Base-by-base conservation (phyloP, 2,113 vertebrate species). In the Labrus mixtus region DNA sequence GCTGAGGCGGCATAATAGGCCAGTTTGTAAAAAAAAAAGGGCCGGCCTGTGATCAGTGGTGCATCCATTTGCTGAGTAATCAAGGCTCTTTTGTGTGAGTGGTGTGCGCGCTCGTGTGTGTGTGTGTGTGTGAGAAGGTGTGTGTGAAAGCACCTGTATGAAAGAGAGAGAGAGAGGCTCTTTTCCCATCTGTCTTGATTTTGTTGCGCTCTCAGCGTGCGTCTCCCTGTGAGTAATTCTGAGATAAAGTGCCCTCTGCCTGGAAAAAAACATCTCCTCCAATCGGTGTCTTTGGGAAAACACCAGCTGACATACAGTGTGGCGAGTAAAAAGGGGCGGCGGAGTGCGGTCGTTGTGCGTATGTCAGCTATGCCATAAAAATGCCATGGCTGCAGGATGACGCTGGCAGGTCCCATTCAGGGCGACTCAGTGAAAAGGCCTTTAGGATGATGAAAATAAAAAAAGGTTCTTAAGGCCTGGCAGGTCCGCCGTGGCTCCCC, bases 341-440 rank as follows among this genome's bases (percentile, higher is more conserved):
- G 10, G 62, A 76, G 75, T 68, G n/a, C 68, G 37, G 70, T 58
- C 58, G 89, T 87, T 85, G 84, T 91, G 79, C 66, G 71, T 90
- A 84, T 90, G 88, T 86, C 90, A 86, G 83, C 85, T 86, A 79
- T 85, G 92, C 92, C 91, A 92, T 90, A 93, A 91, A 91, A 91
- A 94, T 94, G 92, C 88, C 93, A 93, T 90, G 92, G 85, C 36
- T 89, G 83, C 83, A 79, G 82, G 89, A 79, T 90, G 92, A 93
- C 81, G 59, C 37, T 88, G 91, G 89, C 90, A 91, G 93, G 63
- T 88, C 86, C 91, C 57, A 91, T 93, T 93, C 89, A 90, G 65
- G 29, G 8, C 76, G 23, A 23, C 60, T 68, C 67, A n/a, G 56
- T 91, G 91, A 92, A 94, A 91, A 78, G 76, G 72, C 71, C 86